Conservation (phyloP, 1,140 invertebrate genomes). For the Sogatella furcifera region DNA sequence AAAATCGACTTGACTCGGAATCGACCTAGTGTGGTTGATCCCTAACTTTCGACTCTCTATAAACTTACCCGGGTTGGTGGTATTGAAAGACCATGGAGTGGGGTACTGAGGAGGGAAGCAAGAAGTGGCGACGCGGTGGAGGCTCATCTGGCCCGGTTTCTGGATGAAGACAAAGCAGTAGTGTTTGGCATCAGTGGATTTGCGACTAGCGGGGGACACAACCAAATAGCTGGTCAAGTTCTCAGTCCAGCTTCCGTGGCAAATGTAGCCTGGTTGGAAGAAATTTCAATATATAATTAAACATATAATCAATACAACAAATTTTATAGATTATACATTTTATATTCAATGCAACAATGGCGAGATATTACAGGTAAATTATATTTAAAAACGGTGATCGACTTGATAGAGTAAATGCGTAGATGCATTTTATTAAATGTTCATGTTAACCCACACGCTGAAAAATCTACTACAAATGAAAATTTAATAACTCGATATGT, state of each 20-base stretch:
- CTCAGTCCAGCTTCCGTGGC: constrained; percentile 55
- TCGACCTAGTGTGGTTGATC: too few relatives aligned
- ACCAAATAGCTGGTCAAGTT: constrained; percentile 53
- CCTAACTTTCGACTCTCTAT: background rate
- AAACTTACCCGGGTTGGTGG: constrained; percentile 18
- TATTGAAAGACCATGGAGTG: constrained; percentile 17
- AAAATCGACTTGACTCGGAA: background rate
- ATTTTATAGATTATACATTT: background rate
- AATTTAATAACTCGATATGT: too few relatives aligned
- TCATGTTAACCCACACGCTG: too few relatives aligned
- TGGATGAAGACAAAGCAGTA: constrained; percentile 33
- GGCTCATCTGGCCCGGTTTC: background rate
- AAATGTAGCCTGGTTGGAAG: constrained; percentile 44
- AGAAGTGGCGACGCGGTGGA: constrained; percentile 18
- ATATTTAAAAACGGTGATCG: too few relatives aligned
- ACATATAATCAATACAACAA: background rate
- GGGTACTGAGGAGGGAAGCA: constrained; percentile 7
- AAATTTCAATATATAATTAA: background rate
- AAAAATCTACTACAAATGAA: too few relatives aligned
- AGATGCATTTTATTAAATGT: too few relatives aligned
- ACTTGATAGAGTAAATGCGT: too few relatives aligned
- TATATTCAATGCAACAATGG: too few relatives aligned
- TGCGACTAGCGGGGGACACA: constrained; percentile 37
- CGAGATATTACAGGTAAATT: too few relatives aligned
- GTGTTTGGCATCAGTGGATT: constrained; percentile 31